A percentile compares a stretch with the other conserved stretches of the same genome.
phyloP scores from a whole-genome alignment of 2,113 vertebrate genomes.

The Marcusenius ussheri region DNA sequence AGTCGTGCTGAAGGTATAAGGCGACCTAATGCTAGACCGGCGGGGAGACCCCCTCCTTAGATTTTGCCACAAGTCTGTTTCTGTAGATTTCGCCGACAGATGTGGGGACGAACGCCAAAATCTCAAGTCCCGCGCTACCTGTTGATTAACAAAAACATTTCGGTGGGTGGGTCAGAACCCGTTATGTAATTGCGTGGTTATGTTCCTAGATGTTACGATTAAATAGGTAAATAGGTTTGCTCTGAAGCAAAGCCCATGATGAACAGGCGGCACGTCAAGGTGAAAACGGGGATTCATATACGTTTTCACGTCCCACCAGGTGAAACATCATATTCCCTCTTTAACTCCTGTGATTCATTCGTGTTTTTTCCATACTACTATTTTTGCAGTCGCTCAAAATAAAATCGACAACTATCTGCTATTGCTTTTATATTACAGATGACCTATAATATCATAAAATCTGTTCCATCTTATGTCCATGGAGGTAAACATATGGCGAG shows the following conservation, averaged over 20 bases:
- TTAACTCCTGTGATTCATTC: neutral
- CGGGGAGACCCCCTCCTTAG: neutral
- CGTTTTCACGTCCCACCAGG: neutral
- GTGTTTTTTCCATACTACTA: neutral
- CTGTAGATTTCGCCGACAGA: neutral
- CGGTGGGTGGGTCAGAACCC: neutral
- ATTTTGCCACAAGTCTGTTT: neutral
- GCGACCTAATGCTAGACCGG: neutral
- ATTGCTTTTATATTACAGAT: neutral
- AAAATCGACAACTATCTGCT: neutral
- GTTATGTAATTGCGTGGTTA: neutral
- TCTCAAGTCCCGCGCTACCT: neutral
- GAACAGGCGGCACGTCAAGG: neutral
- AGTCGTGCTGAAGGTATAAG: neutral
- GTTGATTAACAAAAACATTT: neutral
- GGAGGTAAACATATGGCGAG: neutral
- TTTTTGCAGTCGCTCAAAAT: neutral
- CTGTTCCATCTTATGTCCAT: neutral
- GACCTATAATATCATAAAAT: neutral
- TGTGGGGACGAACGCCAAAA: neutral
- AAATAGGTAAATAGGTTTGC: neutral
- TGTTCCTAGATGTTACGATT: neutral
- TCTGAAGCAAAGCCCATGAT: neutral
- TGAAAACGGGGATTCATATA: neutral
- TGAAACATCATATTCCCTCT: neutral